Base-by-base conservation (phyloP, 2,888 invertebrate genomes). In the Torymus texanus region DNA sequence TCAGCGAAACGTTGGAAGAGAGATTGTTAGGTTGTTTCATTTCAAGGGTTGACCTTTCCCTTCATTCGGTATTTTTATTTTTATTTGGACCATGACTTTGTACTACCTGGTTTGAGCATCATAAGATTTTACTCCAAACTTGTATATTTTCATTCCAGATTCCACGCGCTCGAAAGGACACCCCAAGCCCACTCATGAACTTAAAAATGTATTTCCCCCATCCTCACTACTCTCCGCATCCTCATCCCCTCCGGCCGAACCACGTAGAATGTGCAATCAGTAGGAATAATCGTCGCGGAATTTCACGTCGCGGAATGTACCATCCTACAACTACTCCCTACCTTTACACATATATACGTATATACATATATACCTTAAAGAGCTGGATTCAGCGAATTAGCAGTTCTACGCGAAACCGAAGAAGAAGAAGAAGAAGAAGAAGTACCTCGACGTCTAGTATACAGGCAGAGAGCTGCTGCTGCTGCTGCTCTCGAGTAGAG, bases 301-400 rank as follows among this genome's bases (percentile, higher is more conserved):
- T 63, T 53, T 51, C 16, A 24, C 50, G 21, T 72, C 29, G n/a
- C 68, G 50, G 21, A 70, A 59, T 24, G 58, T 53, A n/a, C 4
- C 13, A 21, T 53, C 55, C 8, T 41, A 5, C 41, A 41, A 5
- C 41, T 5, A 41, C 41, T 41, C 41, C 41, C 41, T 8, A 41
- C 41, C 41, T 8, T 0, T 41, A 41, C 8, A 41, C 8, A 41
- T 8, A 41, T 8, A 41, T 1, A 41, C 41, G 8, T 8, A 41
- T 8, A 41, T 8, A 41, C 41, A 41, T 8, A 41, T 8, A 41
- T 8, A 41, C 8, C 51, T 67, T 67, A 67, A 59, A 67, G 71
- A 58, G 16, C 10, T 63, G 66, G 61, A 76, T 79, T 72, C 66
- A 58, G n/a, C 77, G 80, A 83, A 84, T 84, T 83, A 84, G 82